Evolutionary conservation across 2,888 invertebrate genomes (phyloP).

Genomic region (Neoitamus cyanurus): DNA sequence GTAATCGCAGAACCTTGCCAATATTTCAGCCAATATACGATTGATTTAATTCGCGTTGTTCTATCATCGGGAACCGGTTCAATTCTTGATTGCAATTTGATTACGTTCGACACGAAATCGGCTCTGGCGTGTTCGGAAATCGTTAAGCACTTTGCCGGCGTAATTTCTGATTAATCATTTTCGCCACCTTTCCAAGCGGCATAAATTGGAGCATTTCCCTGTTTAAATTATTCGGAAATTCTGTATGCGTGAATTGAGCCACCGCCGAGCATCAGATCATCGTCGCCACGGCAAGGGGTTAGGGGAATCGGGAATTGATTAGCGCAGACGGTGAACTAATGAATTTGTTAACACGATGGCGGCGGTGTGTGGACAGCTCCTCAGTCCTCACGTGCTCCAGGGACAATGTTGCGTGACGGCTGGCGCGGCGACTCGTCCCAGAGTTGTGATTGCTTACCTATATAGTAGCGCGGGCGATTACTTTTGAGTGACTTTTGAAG

Average conservation of each 20-base stretch:
- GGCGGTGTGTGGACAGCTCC: neutral
- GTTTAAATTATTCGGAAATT: neutral
- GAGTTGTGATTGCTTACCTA: neutral
- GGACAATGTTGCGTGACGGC: neutral
- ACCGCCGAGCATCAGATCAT: neutral
- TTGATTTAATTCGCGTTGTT: conserved; percentile 26
- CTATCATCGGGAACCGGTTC: conserved; percentile 19
- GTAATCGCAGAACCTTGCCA: neutral
- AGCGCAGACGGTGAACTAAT: neutral
- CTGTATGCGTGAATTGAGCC: neutral
- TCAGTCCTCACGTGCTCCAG: neutral
- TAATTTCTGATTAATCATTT: conserved; percentile 17
- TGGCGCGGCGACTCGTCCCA: neutral
- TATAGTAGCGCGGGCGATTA: neutral
- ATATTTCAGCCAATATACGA: neutral
- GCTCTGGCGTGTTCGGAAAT: conserved; percentile 10
- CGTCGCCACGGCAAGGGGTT: neutral
- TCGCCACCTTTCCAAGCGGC: neutral
- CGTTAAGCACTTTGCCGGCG: neutral
- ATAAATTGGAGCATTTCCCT: neutral
- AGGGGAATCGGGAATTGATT: neutral
- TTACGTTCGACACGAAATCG: conserved; percentile 19
- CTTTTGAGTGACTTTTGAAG: neutral
- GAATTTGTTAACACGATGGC: neutral
- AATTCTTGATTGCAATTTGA: conserved; percentile 39